phyloP scores from a whole-genome alignment of 2,113 vertebrate genomes.

The Tragelaphus imberbis region DNA sequence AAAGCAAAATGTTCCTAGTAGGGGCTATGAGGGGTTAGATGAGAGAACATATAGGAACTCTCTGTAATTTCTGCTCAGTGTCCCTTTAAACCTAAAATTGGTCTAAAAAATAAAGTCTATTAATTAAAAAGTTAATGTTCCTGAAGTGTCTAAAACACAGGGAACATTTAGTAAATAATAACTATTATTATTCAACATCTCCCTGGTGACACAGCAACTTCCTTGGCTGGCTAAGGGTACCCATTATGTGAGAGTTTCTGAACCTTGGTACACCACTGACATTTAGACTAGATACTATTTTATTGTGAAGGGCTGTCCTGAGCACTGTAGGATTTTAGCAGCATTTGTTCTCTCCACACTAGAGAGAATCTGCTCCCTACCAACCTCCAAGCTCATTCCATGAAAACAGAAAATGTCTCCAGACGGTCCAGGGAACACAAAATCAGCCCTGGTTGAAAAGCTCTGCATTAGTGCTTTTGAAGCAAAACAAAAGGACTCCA shows the following conservation, averaged over 20 bases:
- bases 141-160: not conserved
- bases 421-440: not conserved
- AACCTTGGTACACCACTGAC: not conserved
- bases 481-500: not conserved
- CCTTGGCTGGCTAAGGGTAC: not conserved
- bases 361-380: not conserved
- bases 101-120: not conserved
- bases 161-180: not conserved
- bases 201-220: not conserved
- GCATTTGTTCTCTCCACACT: not conserved
- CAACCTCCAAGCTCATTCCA: not conserved
- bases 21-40: not conserved
- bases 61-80: not conserved
- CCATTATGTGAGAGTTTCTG: not conserved
- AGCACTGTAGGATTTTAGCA: not conserved
- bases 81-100: not conserved
- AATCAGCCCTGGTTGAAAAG: not conserved
- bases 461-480: not conserved
- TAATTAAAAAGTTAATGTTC: not conserved
- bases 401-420: not conserved
- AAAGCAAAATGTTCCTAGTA: not conserved
- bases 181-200: not conserved
- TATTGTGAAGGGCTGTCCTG: not conserved
- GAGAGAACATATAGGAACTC: not conserved
- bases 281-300: not conserved